Base-by-base conservation (phyloP, 2,113 vertebrate genomes). In the Bothrops jararaca region DNA sequence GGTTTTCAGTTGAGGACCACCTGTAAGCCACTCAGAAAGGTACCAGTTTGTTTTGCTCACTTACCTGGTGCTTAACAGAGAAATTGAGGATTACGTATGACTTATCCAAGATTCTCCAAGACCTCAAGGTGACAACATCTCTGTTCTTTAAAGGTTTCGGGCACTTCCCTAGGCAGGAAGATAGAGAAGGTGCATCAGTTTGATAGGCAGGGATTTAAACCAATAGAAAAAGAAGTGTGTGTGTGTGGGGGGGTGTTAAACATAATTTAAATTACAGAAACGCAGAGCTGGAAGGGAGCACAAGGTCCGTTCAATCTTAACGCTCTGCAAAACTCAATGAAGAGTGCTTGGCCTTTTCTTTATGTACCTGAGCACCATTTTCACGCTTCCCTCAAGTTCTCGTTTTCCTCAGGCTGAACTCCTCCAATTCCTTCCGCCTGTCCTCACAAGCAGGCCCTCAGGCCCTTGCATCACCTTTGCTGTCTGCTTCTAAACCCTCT, bases 51-150 rank as follows among this genome's bases (percentile, higher is more conserved):
- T 9, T 10, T 20, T 39, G 1, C n/a, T 80, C 29, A 45, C 96
- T 13, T 97, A 98, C 98, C 88, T 95, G 97, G 92, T 98, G 98
- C 96, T 98, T 98, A 92, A 98, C 96, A 0, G 98, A 98, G 97
- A 97, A 98, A 96, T 98, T 98, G 56, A 98, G 50, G 56, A 98
- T 97, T 3, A 97, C 52, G 74, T 97, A 98, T 88, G 97, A 97
- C 0, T 97, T 97, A 18, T 97, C 97, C 45, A 42, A 96, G 5
- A 97, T 93, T 85, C 93, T 96, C 98, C 98, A 98, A 0, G 98
- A 97, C 11, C 98, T 96, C 92, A 98, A 92, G 0, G 97, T 98
- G 60, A 95, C 93, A 1, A 97, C 97, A 85, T 97, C 97, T 85
- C 97, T 94, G 96, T 98, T 98, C 92, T 96, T 98, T 74, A 97